Evolutionary conservation across 2,888 invertebrate genomes (phyloP), one percentile per base, ranked within the genome.

Genomic region (Ommatoiulus sabulosus): DNA sequence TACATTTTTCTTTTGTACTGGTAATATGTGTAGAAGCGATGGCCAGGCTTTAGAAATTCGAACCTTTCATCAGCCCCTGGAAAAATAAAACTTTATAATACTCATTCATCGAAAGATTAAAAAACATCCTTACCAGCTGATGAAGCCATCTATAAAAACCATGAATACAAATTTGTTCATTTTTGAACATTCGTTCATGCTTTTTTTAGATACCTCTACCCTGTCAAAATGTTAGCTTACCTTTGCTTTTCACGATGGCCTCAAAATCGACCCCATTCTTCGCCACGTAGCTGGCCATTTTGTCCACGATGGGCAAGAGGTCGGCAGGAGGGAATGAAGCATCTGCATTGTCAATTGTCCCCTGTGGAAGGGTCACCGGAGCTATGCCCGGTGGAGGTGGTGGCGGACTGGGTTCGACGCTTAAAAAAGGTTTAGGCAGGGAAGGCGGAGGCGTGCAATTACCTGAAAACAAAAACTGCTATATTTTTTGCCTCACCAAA

Each of bases 231-330:
- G 15, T 15, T 44, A 24, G 10, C 17, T 90, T 88, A 91, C 91
- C 90, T 90, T 91, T 91, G 63, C 90, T 95, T 91, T 95, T 95
- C 12, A 97, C 96, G 44, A 97, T 96, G 57, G 96, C 95, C 91
- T 99, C 99, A 92, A 99, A 99, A 91, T 97, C 96, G 89, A 96
- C 95, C 0, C 99, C 99, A 93, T 99, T 99, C 91, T 97, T 97
- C 0, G 97, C 96, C 0, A 99, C 99, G 92, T 99, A 99, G 90
- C 96, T 95, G 0, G 99, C 99, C 95, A 99, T 98, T 93, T 98
- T 98, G 93, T 98, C 98, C 89, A 99, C 96, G 10, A 99, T 96
- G 35, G 96, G 94, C 92, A 96, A 96, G 0, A 96, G 94, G 91
- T 97, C 97, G 5, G 96, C 95, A 0, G 97, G 96, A 0, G 98